Evolutionary conservation across 2,113 vertebrate species (phyloP).

Genomic region (Pelusios castaneus): DNA sequence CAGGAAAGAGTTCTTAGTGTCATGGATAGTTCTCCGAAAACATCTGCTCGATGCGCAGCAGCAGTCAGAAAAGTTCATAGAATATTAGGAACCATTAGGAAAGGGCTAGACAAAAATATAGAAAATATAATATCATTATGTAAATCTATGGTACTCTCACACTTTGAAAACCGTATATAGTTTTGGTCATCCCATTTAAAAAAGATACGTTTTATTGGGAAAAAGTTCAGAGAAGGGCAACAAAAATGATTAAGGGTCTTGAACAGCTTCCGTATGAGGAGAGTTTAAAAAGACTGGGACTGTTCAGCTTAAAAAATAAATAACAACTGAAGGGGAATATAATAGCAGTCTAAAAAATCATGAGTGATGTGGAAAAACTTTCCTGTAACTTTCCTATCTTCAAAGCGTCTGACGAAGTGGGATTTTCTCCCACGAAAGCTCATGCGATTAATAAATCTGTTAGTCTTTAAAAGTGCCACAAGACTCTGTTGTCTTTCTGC

Average conservation of each 20-base stretch:
- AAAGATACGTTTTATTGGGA: background rate
- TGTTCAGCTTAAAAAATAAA: background rate
- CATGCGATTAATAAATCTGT: too few species aligned
- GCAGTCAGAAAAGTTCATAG: background rate
- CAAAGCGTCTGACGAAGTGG: too few species aligned
- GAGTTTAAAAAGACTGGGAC: background rate
- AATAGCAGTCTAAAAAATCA: background rate
- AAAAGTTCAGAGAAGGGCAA: background rate
- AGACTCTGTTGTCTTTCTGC: too few species aligned
- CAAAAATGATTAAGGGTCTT: background rate
- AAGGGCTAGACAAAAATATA: background rate
- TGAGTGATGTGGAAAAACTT: background rate
- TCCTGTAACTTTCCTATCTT: too few species aligned
- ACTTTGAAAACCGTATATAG: background rate
- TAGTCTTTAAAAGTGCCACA: too few species aligned
- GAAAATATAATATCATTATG: background rate
- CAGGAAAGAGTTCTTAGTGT: background rate
- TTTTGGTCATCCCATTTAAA: background rate
- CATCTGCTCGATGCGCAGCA: background rate
- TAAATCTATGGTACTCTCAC: background rate
- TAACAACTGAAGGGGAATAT: background rate
- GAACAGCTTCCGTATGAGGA: background rate
- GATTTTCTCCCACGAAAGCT: too few species aligned
- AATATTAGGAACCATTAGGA: background rate
- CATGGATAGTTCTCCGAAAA: background rate